Conservation (phyloP, 2,113 vertebrate species). For the Cariama cristata region DNA sequence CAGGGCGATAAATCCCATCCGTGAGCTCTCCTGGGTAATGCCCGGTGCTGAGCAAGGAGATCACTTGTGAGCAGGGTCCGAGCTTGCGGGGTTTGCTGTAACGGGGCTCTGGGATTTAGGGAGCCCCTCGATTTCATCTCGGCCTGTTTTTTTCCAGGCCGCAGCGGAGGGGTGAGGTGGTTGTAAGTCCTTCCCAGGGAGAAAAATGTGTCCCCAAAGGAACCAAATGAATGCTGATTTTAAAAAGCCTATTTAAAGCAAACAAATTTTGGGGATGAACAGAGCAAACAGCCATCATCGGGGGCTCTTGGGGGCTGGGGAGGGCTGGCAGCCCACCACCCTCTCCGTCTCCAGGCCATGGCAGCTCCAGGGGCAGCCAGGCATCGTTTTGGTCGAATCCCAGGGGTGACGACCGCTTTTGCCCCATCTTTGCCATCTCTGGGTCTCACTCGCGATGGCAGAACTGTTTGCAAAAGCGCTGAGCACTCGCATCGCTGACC, state of each 20-base stretch:
- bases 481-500: accelerated
- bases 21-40: accelerated
- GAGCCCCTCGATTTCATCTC: neutral
- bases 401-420: accelerated
- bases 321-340: neutral
- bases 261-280: neutral
- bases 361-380: neutral
- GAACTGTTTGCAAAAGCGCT: neutral
- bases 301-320: too few species aligned
- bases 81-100: neutral
- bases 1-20: neutral
- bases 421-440: accelerated
- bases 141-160: neutral
- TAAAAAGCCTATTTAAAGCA: neutral
- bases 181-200: neutral
- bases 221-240: neutral
- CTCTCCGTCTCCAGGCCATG: neutral
- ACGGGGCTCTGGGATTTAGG: neutral
- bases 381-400: accelerated
- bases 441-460: accelerated
- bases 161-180: accelerated
- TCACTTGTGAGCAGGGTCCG: accelerated
- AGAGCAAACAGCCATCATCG: accelerated
- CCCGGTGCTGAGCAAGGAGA: accelerated
- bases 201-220: neutral